Percentiles rank a stretch among this genome's conserved stretches.
Evolutionary conservation across 2,888 invertebrate genomes (phyloP).

Genomic region (Chrysodeixis includens): DNA sequence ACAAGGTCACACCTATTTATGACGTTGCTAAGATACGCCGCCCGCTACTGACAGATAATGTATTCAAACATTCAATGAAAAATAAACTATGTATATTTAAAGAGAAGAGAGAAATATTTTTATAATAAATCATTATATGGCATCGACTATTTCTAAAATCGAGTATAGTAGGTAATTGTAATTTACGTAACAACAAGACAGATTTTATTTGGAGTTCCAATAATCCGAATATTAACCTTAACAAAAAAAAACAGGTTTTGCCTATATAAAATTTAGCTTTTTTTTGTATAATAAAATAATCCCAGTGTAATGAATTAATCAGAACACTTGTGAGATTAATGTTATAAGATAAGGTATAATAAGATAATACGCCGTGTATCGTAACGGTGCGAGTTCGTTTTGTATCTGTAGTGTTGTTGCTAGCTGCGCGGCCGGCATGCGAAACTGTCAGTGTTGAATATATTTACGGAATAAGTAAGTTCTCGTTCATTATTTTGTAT

Average conservation of each 20-base stretch:
- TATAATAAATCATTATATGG: not conserved
- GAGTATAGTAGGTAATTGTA: no score
- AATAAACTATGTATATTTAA: no score
- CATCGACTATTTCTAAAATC: no score
- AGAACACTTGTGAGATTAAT: not conserved
- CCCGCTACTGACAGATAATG: not conserved
- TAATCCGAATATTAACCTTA: no score
- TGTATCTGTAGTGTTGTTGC: slow-evolving; percentile 23
- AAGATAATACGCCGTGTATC: not conserved
- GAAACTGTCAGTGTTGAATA: not conserved
- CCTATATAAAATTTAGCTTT: no score
- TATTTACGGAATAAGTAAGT: not conserved
- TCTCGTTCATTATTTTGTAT: not conserved
- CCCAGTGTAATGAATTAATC: not conserved
- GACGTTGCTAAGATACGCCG: not conserved
- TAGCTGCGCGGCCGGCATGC: slow-evolving; percentile 10
- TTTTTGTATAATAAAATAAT: not conserved
- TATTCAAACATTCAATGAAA: not conserved
- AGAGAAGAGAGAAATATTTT: not conserved
- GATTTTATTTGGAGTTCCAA: no score
- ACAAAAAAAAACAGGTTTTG: no score
- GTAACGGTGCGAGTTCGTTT: not conserved
- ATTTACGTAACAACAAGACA: no score
- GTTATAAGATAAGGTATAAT: not conserved
- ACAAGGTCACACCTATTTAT: slow-evolving; percentile 35